Evolutionary conservation across 2,113 vertebrate species (phyloP).

Genomic region (Chinchilla lanigera): DNA sequence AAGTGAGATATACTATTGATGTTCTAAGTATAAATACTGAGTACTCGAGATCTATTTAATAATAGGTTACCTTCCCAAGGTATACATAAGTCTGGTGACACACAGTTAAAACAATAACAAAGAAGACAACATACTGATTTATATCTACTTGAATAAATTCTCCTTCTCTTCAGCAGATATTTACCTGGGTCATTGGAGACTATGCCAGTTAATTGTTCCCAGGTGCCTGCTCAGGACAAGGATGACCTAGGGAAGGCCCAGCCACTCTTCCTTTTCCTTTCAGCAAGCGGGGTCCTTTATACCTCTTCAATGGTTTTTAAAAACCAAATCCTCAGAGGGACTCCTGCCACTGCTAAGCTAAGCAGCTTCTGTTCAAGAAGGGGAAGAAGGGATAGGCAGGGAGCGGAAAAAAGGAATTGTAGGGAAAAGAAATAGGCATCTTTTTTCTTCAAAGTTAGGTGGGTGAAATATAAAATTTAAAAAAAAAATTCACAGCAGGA

Average conservation of each 20-base stretch:
- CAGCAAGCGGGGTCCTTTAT: slow-evolving; percentile 75
- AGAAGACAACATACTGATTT: slow-evolving; percentile 64
- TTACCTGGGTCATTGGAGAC: slow-evolving; percentile 77
- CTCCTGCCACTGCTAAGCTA: slow-evolving; percentile 78
- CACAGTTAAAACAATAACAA: slow-evolving; percentile 43
- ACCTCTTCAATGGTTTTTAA: slow-evolving; percentile 81
- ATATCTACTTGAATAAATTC: slow-evolving; percentile 59
- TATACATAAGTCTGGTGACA: slow-evolving; percentile 54
- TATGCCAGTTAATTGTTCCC: slow-evolving; percentile 75
- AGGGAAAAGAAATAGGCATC: slow-evolving; percentile 79
- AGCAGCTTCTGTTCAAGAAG: slow-evolving; percentile 77
- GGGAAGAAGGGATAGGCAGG: slow-evolving; percentile 71
- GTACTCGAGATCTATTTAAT: slow-evolving; percentile 46
- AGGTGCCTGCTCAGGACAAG: slow-evolving; percentile 77
- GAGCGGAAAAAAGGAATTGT: slow-evolving; percentile 77
- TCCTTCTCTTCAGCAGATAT: slow-evolving; percentile 72
- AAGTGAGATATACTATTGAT: slow-evolving; percentile 23
- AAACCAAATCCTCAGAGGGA: slow-evolving; percentile 80
- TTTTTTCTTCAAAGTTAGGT: slow-evolving; percentile 79
- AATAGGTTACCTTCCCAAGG: slow-evolving; percentile 46
- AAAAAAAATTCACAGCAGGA: slow-evolving; percentile 66
- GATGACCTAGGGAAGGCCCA: slow-evolving; percentile 74
- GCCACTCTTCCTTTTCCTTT: slow-evolving; percentile 79
- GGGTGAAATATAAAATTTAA: slow-evolving; percentile 74
- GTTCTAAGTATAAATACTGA: slow-evolving; percentile 43